phyloP scores from a whole-genome alignment of 1,140 invertebrate species.

The Caenorhabditis remanei region DNA sequence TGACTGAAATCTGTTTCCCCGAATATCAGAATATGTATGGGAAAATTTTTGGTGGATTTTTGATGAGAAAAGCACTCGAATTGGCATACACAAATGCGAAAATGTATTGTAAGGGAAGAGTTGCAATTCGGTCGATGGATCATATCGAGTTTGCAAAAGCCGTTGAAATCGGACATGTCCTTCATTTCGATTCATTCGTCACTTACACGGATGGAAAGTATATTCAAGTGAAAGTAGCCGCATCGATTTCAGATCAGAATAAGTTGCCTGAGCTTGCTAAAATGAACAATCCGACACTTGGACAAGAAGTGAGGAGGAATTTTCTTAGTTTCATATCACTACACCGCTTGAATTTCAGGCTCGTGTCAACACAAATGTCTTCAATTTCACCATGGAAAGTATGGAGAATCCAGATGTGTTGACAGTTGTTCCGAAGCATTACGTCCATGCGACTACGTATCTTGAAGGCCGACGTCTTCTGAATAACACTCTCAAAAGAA shows the following conservation, averaged over 20 bases:
- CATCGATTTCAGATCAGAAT: constrained; percentile 82
- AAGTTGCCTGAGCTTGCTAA: constrained; percentile 65
- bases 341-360: background rate
- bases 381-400: constrained; percentile 84
- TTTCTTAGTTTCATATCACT: background rate
- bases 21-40: constrained; percentile 86
- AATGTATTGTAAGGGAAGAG: constrained; percentile 79
- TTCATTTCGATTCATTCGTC: constrained; percentile 83
- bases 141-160: constrained; percentile 84
- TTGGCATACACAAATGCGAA: constrained; percentile 83
- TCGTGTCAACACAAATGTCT: constrained; percentile 83
- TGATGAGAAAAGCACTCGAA: constrained; percentile 86
- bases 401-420: constrained; percentile 79
- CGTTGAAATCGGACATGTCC: constrained; percentile 84
- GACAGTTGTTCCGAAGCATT: constrained; percentile 83
- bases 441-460: constrained; percentile 84
- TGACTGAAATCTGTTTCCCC: constrained; percentile 83
- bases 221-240: constrained; percentile 65
- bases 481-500: constrained; percentile 74
- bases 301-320: constrained; percentile 81
- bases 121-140: constrained; percentile 82
- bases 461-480: constrained; percentile 84
- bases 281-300: constrained; percentile 82
- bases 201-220: constrained; percentile 64
- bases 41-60: constrained; percentile 87